Conservation (phyloP, 92 coral and sea anemone genomes). For the Paragorgia papillata region DNA sequence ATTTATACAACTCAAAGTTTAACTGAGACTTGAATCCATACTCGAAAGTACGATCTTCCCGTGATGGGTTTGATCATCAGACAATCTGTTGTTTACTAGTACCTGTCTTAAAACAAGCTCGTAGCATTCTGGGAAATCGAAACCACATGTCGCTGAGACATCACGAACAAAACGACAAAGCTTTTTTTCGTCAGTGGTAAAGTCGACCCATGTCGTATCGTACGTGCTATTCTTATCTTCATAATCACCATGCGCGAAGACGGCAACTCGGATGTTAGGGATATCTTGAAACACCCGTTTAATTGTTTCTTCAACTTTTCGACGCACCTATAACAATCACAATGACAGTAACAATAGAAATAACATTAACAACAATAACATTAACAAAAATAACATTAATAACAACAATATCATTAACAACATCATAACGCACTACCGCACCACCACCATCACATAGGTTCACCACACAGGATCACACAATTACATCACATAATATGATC, state of each 20-base stretch:
- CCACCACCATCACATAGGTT: no score
- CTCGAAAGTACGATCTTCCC: no score
- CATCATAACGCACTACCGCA: no score
- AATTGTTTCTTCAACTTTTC: conserved; percentile 77
- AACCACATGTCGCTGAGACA: conserved; percentile 87
- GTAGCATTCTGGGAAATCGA: conserved; percentile 90
- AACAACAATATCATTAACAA: no score
- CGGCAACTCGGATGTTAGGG: conserved; percentile 84
- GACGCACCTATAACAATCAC: conserved; percentile 93
- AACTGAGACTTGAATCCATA: no score
- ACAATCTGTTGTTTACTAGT: neutral
- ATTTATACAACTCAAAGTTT: no score
- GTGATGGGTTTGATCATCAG: no score
- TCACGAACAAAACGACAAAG: conserved; percentile 77
- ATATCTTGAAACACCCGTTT: conserved; percentile 76
- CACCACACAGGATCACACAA: no score
- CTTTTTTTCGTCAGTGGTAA: conserved; percentile 76
- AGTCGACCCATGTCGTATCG: conserved; percentile 95
- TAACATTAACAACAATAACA: no score
- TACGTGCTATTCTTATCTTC: conserved; percentile 74
- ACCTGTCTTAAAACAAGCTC: conserved; percentile 96
- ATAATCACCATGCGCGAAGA: conserved; percentile 95
- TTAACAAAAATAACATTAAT: no score
- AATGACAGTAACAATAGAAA: no score
- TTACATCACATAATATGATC: no score